Conservation (phyloP, 2,888 invertebrate genomes). For the Cantharis lateralis region DNA sequence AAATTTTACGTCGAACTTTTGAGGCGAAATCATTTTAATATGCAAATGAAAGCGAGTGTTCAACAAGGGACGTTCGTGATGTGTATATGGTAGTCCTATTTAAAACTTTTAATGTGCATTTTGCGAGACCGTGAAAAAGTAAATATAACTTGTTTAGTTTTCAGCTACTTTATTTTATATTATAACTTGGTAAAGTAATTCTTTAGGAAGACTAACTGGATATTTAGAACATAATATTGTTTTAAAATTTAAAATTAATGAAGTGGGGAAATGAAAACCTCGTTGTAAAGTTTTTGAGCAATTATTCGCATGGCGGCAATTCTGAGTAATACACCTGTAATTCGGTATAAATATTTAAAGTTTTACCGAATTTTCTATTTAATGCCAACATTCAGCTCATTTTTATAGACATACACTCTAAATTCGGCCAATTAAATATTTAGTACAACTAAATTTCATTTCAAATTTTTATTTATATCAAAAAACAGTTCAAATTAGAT, state of each 20-base stretch:
- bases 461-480: background rate
- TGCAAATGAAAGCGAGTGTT: constrained; percentile 39
- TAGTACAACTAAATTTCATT: background rate
- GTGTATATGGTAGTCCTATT: constrained; percentile 35
- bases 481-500: background rate
- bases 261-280: constrained; percentile 24
- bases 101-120: constrained; percentile 38
- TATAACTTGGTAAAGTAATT: constrained; percentile 27
- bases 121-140: constrained; percentile 37
- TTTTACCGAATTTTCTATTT: constrained; percentile 10
- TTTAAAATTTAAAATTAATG: constrained; percentile 28
- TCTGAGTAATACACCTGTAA: constrained; percentile 20
- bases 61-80: constrained; percentile 35
- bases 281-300: constrained; percentile 16
- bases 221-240: constrained; percentile 22
- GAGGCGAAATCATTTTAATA: constrained; percentile 35
- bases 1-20: constrained; percentile 29
- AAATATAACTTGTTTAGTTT: constrained; percentile 37
- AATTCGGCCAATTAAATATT: background rate
- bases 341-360: constrained; percentile 17
- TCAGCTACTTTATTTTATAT: constrained; percentile 28
- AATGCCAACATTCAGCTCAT: background rate
- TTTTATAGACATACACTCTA: background rate
- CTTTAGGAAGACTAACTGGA: constrained; percentile 22
- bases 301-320: constrained; percentile 21